Evolutionary conservation across 2,888 invertebrate species (phyloP).

Genomic region (Druceiella hillmani): DNA sequence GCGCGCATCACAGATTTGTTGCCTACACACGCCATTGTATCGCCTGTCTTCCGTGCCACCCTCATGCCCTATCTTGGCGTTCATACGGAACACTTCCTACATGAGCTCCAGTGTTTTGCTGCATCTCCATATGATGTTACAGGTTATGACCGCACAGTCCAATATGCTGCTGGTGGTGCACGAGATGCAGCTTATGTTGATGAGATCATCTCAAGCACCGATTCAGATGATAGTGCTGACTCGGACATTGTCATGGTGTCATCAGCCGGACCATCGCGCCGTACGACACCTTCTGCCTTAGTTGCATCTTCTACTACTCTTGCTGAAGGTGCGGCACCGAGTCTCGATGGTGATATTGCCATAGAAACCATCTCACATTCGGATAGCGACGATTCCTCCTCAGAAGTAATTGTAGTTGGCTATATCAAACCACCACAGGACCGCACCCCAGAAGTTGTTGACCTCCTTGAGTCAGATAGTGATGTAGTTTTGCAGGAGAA

Average conservation of each 20-base stretch:
- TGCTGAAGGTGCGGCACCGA: constrained; percentile 8
- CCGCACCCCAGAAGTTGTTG: constrained; percentile 61
- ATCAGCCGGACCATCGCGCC: constrained; percentile 16
- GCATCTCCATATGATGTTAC: constrained; percentile 81
- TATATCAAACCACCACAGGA: constrained; percentile 62
- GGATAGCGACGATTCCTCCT: constrained; percentile 45
- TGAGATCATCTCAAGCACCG: constrained; percentile 47
- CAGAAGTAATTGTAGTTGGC: constrained; percentile 57
- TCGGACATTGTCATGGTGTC: constrained; percentile 40
- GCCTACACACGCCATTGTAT: constrained; percentile 59
- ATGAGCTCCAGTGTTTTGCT: constrained; percentile 84
- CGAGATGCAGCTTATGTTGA: constrained; percentile 51
- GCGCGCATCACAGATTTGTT: constrained; percentile 65
- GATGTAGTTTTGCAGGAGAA: constrained; percentile 41
- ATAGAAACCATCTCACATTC: constrained; percentile 47
- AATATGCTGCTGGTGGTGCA: constrained; percentile 55
- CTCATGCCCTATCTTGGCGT: constrained; percentile 64
- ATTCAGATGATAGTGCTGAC: constrained; percentile 35
- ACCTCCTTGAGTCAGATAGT: constrained; percentile 53
- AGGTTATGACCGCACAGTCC: constrained; percentile 70
- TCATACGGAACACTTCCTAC: constrained; percentile 80
- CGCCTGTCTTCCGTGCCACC: constrained; percentile 64
- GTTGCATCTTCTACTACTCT: constrained; percentile 18
- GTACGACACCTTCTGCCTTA: constrained; percentile 25
- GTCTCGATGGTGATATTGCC: constrained; percentile 32